phyloP scores from a whole-genome alignment of 2,888 invertebrate species.

The Calliopum simillimum region DNA sequence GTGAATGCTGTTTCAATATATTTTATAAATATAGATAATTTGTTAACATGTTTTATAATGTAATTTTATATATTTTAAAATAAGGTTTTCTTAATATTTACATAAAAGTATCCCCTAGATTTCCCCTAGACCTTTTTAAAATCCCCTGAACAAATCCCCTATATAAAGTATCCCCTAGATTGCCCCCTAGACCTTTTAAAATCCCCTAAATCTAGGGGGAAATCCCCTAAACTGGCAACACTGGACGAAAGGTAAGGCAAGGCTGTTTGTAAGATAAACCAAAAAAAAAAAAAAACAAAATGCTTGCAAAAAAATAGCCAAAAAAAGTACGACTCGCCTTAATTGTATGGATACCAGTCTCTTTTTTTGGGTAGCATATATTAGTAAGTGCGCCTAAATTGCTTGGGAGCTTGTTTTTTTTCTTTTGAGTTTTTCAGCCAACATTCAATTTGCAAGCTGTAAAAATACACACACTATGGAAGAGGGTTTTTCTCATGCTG shows the following conservation, averaged over 20 bases:
- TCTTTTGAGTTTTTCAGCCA: background rate
- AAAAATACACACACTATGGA: background rate
- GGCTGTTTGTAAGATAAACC: constrained; percentile 10
- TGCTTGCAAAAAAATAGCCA: constrained; percentile 1
- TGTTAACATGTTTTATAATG: no score
- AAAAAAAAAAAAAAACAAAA: background rate
- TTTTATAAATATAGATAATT: no score
- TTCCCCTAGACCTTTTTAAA: no score
- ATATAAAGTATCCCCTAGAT: no score
- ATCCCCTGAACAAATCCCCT: no score
- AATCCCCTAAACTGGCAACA: no score
- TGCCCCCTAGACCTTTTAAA: no score
- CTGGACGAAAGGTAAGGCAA: constrained; percentile 19
- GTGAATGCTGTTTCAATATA: no score
- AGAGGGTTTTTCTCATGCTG: background rate
- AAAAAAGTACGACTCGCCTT: constrained; percentile 2
- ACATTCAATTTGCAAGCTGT: constrained; percentile 3
- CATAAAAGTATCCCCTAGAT: no score
- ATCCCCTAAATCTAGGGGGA: no score
- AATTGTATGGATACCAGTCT: constrained; percentile 13
- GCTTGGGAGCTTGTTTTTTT: constrained; percentile 1
- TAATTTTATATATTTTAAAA: no score
- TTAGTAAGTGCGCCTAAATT: constrained; percentile 21
- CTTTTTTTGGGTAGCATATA: background rate
- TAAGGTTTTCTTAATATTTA: no score